These are phyloP conservation scores for Chymomyza fuscimana DNA, from an alignment of 2,888 invertebrate genomes.

Conservation along the genomic window DNA sequence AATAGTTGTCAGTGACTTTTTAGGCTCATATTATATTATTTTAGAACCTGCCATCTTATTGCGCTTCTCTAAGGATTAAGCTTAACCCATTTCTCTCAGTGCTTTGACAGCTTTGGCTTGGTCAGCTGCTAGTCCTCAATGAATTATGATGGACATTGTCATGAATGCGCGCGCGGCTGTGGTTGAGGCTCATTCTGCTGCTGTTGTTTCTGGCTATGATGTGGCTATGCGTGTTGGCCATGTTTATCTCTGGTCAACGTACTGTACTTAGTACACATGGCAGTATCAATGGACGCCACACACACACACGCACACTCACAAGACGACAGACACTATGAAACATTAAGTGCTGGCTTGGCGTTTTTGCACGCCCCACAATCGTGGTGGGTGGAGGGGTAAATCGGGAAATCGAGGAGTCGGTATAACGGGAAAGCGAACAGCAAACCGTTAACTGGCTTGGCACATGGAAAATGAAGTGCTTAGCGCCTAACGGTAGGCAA, in stretches of 20 bases:
- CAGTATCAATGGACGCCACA: slow-evolving; percentile 30
- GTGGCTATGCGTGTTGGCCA: slow-evolving; percentile 49
- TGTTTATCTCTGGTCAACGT: slow-evolving; percentile 68
- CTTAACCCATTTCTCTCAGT: not conserved
- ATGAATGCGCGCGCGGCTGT: slow-evolving; percentile 51
- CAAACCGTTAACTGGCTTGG: slow-evolving; percentile 39
- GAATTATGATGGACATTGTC: slow-evolving; percentile 68
- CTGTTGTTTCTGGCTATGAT: slow-evolving; percentile 18
- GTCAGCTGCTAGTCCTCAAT: slow-evolving; percentile 30
- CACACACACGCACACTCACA: slow-evolving; percentile 2
- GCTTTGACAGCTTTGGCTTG: not conserved
- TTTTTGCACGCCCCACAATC: slow-evolving; percentile 55
- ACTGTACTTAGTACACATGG: slow-evolving; percentile 62
- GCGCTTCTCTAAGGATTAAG: too few species aligned
- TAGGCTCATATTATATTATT: too few species aligned
- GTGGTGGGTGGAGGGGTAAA: not conserved
- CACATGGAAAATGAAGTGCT: slow-evolving; percentile 58
- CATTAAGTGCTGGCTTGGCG: slow-evolving; percentile 59
- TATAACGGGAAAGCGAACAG: not conserved
- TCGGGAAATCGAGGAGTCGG: not conserved
- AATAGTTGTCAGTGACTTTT: too few species aligned
- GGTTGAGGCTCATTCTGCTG: slow-evolving; percentile 24
- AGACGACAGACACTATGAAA: slow-evolving; percentile 30
- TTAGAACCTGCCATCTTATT: too few species aligned
- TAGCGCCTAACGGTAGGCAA: slow-evolving; percentile 34